These are phyloP conservation scores for Leptoteleia sp. DNA, from an alignment of 1,140 invertebrate genomes.

Conservation along the genomic window DNA sequence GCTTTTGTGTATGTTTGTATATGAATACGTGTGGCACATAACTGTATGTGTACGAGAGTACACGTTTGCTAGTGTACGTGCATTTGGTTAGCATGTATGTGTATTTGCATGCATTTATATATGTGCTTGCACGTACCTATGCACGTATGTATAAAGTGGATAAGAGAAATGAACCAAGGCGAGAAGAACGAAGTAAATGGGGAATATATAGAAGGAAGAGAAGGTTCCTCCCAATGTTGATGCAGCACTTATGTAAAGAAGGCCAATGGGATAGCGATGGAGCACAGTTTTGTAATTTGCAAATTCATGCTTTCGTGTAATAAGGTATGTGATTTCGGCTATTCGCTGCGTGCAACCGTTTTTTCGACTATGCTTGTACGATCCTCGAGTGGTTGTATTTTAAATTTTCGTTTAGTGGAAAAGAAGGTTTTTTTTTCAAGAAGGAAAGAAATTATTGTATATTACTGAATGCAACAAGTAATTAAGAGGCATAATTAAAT, in stretches of 20 bases:
- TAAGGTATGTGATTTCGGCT: slow-evolving; percentile 31
- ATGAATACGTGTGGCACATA: no score
- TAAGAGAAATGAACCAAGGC: slow-evolving; percentile 39
- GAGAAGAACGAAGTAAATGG: slow-evolving; percentile 41
- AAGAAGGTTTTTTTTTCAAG: no score
- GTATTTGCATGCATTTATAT: not conserved
- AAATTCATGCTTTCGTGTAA: slow-evolving; percentile 43
- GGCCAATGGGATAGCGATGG: slow-evolving; percentile 42
- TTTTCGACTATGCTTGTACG: not conserved
- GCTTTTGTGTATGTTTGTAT: no score
- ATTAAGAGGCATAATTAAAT: no score
- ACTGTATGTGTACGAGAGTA: no score
- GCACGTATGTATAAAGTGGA: slow-evolving; percentile 63
- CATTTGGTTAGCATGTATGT: no score
- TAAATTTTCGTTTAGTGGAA: no score
- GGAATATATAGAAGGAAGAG: slow-evolving; percentile 27
- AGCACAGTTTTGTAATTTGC: slow-evolving; percentile 39
- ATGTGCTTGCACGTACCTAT: slow-evolving; percentile 14
- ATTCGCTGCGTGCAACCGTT: slow-evolving; percentile 19
- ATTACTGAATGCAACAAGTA: no score
- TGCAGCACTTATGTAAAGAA: slow-evolving; percentile 53
- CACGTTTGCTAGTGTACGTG: no score
- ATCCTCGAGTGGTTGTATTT: not conserved
- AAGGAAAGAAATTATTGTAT: no score
- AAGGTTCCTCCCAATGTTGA: slow-evolving; percentile 39